phyloP scores from a whole-genome alignment of 2,888 invertebrate species.

The Leptopilina drosophilae region DNA sequence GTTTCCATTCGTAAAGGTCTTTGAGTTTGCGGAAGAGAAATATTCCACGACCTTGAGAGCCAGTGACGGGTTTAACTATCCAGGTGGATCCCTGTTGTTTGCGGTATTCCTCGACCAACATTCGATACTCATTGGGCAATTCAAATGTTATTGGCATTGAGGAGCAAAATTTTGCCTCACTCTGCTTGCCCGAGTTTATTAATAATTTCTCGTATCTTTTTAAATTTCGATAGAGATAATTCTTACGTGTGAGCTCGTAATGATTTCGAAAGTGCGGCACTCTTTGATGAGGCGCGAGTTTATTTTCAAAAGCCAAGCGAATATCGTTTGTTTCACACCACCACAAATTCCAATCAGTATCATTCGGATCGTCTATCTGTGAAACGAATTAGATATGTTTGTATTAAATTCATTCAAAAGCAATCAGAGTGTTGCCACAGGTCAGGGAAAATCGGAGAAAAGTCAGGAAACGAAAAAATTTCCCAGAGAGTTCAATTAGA shows the following conservation, averaged over 20 bases:
- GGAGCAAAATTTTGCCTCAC: constrained; percentile 78
- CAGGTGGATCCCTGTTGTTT: constrained; percentile 79
- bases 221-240: constrained; percentile 80
- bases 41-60: constrained; percentile 81
- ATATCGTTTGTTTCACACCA: constrained; percentile 81
- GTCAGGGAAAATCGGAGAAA: too few species aligned
- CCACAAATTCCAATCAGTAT: constrained; percentile 79
- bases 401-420: neutral
- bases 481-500: too few species aligned
- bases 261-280: constrained; percentile 82
- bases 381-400: constrained; percentile 44
- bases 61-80: constrained; percentile 82
- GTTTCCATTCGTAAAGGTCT: constrained; percentile 71
- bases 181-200: constrained; percentile 63
- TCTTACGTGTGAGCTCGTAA: constrained; percentile 81
- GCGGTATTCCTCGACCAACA: constrained; percentile 81
- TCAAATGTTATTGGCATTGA: constrained; percentile 81
- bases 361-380: constrained; percentile 65
- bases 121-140: constrained; percentile 81
- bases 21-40: constrained; percentile 79
- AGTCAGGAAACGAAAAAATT: too few species aligned
- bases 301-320: constrained; percentile 68
- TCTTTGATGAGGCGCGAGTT: constrained; percentile 71
- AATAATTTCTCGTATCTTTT: constrained; percentile 75
- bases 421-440: neutral